These are phyloP conservation scores for Sebastes aleutianus DNA, from an alignment of 2,797 vertebrate species.

Conservation along the genomic window DNA sequence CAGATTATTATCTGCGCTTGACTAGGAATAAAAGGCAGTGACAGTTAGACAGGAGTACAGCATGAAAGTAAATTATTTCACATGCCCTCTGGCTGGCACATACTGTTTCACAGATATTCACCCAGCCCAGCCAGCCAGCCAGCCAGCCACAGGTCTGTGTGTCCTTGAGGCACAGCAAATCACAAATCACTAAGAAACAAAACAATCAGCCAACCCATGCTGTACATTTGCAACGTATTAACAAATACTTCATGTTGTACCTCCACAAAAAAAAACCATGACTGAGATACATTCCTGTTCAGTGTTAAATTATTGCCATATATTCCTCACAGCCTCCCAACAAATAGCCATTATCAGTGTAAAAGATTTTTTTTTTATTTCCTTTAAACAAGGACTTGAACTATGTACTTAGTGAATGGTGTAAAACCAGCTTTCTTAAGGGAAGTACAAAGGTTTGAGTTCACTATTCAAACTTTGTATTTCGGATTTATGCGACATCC, in stretches of 20 bases:
- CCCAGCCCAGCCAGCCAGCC: constrained; percentile 29
- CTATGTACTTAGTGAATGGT: neutral
- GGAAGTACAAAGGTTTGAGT: neutral
- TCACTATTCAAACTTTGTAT: neutral
- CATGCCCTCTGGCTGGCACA: constrained; percentile 73
- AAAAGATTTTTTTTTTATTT: neutral
- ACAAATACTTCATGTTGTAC: neutral
- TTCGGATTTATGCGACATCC: neutral
- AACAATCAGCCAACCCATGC: constrained; percentile 20
- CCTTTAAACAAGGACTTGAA: neutral
- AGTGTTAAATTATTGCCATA: neutral
- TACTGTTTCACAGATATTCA: constrained; percentile 74
- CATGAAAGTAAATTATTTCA: constrained; percentile 77
- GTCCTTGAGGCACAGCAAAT: constrained; percentile 42
- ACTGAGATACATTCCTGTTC: neutral
- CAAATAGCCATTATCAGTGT: neutral
- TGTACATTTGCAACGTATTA: constrained; percentile 16
- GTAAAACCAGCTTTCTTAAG: neutral
- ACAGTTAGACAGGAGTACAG: constrained; percentile 75
- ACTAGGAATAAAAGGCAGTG: constrained; percentile 71
- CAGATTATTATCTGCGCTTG: constrained; percentile 65
- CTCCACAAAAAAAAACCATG: neutral
- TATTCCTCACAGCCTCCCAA: neutral
- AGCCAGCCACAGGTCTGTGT: constrained; percentile 57
- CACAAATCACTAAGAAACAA: constrained; percentile 37